Evolutionary conservation across 2,797 vertebrate genomes (phyloP), one percentile per base, ranked within the genome.

Genomic region (Cyclopterus lumpus): DNA sequence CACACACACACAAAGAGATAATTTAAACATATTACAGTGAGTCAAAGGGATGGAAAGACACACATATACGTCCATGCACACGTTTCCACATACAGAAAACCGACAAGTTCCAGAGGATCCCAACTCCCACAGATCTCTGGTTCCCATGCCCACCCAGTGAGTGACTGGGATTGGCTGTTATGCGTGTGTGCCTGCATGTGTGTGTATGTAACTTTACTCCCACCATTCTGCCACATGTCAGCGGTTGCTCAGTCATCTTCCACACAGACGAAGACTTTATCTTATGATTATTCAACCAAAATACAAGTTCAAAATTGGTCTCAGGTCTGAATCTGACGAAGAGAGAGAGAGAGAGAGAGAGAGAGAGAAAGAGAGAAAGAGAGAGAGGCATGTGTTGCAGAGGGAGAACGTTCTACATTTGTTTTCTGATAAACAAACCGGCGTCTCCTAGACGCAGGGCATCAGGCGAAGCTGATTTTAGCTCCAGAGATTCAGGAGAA

Each of bases 161-260:
- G 85, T 59, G 51, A 68, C 71, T 75, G 80, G 72, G 86, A 91
- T 80, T 88, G 89, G 86, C 20, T 81, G 64, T 66, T 58, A 59
- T 54, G 40, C 1, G 60, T 66, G 48, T 57, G 28, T 12, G 16
- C 8, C 10, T 14, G 49, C 9, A 6, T 20, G 40, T 55, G 69
- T 55, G 66, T 9, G 65, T 64, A 5, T 74, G 88, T 84, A 89
- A 92, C 77, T 69, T 77, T 82, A 91, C 89, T 83, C 88, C 82
- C 61, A 81, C 58, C 82, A 64, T 80, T 90, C 82, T 80, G 71
- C 75, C 81, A 83, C 86, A 88, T 88, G 91, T 91, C 91, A 88
- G 84, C 88, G 89, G 85, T 84, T 87, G 90, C 86, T 89, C 85
- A 67, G 80, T 88, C 90, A 88, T 86, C 81, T 82, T 62, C 78